A percentile compares a stretch with the other conserved stretches of the same genome.
Evolutionary conservation across 2,797 vertebrate genomes (phyloP).

Genomic region (Microctenopoma stevenorrisi): DNA sequence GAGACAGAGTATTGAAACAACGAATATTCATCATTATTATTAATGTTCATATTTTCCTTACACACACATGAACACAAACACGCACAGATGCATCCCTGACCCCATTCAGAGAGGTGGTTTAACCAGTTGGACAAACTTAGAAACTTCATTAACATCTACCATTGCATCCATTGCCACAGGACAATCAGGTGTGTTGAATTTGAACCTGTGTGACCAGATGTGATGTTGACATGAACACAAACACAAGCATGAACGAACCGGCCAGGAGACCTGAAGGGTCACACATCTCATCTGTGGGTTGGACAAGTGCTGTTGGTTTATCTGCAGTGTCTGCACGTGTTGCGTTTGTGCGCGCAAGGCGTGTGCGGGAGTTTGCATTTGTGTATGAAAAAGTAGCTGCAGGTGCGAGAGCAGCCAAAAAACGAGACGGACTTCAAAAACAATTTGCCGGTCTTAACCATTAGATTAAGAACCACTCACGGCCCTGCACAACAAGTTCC

Average conservation of each 20-base stretch:
- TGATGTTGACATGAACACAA: background rate
- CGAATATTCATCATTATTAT: background rate
- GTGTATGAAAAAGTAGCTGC: constrained; percentile 19
- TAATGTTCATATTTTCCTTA: background rate
- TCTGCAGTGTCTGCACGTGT: constrained; percentile 3
- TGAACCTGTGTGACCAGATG: constrained; percentile 33
- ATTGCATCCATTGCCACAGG: background rate
- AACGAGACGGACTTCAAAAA: constrained; percentile 40
- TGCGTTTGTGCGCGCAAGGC: background rate
- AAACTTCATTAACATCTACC: background rate
- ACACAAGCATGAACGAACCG: background rate
- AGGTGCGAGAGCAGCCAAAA: constrained; percentile 1
- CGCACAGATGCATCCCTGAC: constrained; percentile 10
- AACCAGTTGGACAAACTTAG: constrained; percentile 21
- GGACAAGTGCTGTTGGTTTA: background rate
- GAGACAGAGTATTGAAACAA: background rate
- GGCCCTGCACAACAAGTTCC: background rate
- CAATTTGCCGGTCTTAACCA: constrained; percentile 19
- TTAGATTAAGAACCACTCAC: constrained; percentile 25
- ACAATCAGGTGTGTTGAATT: constrained; percentile 14
- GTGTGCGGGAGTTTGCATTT: background rate
- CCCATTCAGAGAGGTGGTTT: constrained; percentile 4
- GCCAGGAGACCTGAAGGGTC: background rate
- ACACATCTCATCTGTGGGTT: background rate
- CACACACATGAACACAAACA: background rate